Base-by-base conservation (phyloP, 2,113 vertebrate genomes). In the Aspiorhynchus laticeps region DNA sequence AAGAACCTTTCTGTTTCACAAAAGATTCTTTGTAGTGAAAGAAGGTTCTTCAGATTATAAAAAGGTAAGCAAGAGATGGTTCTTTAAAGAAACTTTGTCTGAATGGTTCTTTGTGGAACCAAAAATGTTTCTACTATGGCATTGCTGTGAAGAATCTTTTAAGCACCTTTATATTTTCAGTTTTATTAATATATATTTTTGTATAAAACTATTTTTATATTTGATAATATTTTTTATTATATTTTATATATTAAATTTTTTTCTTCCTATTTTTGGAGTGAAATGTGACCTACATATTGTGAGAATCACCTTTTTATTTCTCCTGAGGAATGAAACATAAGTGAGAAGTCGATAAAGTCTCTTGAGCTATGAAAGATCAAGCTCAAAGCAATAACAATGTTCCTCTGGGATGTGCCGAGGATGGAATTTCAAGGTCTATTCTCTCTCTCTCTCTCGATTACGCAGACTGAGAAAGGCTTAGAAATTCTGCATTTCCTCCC, bases 401-500 rank as follows among this genome's bases (percentile, higher is more conserved):
- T 80, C 77, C 51, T 76, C 21, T 4, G 31, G 24, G 33, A 41
- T 61, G 33, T 61, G 33, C 53, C 6, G 12, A 82, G 38, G 26
- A 81, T 28, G n/a, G 7, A 65, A 89, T 88, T 87, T 87, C 88
- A 36, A 74, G 12, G 84, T 85, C 90, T 93, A 91, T 93, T 48
- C 12, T 48, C 46, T 48, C 3, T 48, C 3, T 31, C n/a, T 21
- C 74, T 76, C n/a, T 78, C 26, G 28, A 78, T 31, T 78, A 53
- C 31, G 88, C 89, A 88, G 85, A 86, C 89, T 90, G 86, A 87
- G 89, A 75, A 85, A 65, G 83, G 85, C 41, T 88, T 89, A 28
- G 83, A 91, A 91, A 89, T 87, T 88, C 73, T 82, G 88, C 90
- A 82, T 89, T 86, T 89, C 87, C 80, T 85, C 88, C 83, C 90